These are phyloP conservation scores for Eciton burchellii DNA, from an alignment of 1,140 invertebrate genomes.

Conservation along the genomic window DNA sequence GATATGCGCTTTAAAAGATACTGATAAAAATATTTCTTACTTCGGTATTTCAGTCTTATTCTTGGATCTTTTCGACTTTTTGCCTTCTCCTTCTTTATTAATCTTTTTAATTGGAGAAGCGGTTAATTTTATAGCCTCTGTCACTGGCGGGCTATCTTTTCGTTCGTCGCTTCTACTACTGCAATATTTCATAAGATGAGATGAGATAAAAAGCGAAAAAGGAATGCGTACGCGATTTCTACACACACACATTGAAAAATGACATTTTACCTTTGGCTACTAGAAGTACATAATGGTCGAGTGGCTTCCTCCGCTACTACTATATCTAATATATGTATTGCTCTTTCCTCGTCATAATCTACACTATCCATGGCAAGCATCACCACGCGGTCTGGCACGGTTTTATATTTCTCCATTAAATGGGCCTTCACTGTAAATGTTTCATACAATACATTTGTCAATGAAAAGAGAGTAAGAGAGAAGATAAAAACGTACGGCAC, in stretches of 20 bases:
- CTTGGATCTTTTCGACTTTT: slow-evolving; percentile 84
- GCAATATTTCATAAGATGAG: slow-evolving; percentile 58
- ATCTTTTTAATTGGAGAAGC: slow-evolving; percentile 84
- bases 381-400: slow-evolving; percentile 92
- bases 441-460: slow-evolving; percentile 27
- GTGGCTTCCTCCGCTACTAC: slow-evolving; percentile 87
- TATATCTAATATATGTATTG: slow-evolving; percentile 91
- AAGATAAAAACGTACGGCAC: not conserved
- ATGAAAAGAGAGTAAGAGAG: not conserved
- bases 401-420: slow-evolving; percentile 91
- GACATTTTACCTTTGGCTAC: slow-evolving; percentile 80
- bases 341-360: slow-evolving; percentile 92
- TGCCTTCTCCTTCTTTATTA: slow-evolving; percentile 78
- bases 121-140: slow-evolving; percentile 82
- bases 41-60: slow-evolving; percentile 86
- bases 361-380: slow-evolving; percentile 94
- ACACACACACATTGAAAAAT: slow-evolving; percentile 14
- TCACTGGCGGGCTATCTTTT: slow-evolving; percentile 82
- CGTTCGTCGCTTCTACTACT: slow-evolving; percentile 81
- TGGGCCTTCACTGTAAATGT: slow-evolving; percentile 89
- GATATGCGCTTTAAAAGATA: not conserved
- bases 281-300: slow-evolving; percentile 80
- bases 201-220: not conserved
- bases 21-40: slow-evolving; percentile 78
- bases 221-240: not conserved